Percentiles rank a stretch among this genome's conserved stretches.
Conservation (phyloP, 2,113 vertebrate species). For the Heterocephalus glaber region DNA sequence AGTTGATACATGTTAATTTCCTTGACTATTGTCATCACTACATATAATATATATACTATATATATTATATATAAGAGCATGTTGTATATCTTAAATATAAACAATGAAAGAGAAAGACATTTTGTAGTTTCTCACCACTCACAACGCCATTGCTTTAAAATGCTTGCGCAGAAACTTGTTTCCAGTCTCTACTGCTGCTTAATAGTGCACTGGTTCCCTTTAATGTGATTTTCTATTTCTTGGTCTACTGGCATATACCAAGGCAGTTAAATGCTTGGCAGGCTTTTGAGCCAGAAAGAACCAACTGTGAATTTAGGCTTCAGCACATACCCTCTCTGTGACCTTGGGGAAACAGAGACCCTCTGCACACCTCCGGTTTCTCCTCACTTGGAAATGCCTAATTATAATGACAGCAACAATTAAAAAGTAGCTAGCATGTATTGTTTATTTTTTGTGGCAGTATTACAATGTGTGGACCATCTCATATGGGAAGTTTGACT, state of each 20-base stretch:
- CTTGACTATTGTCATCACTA: not conserved
- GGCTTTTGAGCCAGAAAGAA: conserved; percentile 52
- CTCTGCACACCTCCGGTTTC: not conserved
- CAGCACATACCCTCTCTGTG: not conserved
- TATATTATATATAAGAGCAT: not conserved
- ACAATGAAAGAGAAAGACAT: not conserved
- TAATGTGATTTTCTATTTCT: conserved; percentile 69
- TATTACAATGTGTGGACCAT: not conserved
- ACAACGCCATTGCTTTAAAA: conserved; percentile 25
- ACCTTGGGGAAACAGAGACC: conserved; percentile 32
- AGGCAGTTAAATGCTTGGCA: conserved; percentile 59
- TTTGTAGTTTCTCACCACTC: not conserved
- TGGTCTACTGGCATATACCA: conserved; percentile 68
- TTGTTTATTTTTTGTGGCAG: not conserved
- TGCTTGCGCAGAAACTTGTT: conserved; percentile 49
- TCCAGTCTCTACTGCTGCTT: conserved; percentile 30
- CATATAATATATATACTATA: not conserved
- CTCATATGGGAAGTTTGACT: not conserved
- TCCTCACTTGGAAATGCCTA: not conserved
- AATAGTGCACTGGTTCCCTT: conserved; percentile 21
- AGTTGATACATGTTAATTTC: not conserved
- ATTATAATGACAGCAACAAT: not conserved
- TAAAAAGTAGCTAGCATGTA: not conserved
- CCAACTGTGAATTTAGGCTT: conserved; percentile 22
- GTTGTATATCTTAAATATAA: not conserved